A percentile compares a stretch with the other conserved stretches of the same genome.
Conservation (phyloP, 2,797 vertebrate species). For the Myripristis murdjan region DNA sequence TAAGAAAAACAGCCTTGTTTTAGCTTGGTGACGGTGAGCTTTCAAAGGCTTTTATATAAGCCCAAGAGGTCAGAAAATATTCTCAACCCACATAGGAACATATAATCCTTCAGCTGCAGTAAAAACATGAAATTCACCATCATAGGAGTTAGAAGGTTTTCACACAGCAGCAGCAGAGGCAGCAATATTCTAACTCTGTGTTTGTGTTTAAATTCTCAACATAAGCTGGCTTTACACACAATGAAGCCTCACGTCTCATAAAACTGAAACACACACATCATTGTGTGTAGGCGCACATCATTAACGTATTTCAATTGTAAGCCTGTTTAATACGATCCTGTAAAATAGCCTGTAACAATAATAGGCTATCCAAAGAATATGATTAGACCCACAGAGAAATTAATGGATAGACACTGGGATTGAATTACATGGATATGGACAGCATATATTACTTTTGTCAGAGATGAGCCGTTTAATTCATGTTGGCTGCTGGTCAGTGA, state of each 20-base stretch:
- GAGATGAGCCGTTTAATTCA: slow-evolving; percentile 67
- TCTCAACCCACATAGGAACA: too few relatives aligned
- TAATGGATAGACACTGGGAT: slow-evolving; percentile 62
- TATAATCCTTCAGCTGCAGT: too few relatives aligned
- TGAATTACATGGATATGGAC: slow-evolving; percentile 60
- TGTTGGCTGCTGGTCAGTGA: slow-evolving; percentile 62
- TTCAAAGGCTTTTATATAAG: too few relatives aligned
- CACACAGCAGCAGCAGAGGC: too few relatives aligned
- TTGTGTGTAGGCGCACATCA: background rate
- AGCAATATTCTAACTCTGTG: too few relatives aligned
- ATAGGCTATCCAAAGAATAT: slow-evolving; percentile 40
- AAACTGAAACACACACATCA: background rate
- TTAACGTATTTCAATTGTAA: slow-evolving; percentile 24
- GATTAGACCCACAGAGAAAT: slow-evolving; percentile 33
- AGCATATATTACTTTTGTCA: slow-evolving; percentile 66
- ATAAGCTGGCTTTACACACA: background rate
- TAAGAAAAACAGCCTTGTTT: too few relatives aligned
- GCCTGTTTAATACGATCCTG: slow-evolving; percentile 18
- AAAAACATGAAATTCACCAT: too few relatives aligned
- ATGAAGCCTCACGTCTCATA: background rate
- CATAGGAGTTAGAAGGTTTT: too few relatives aligned
- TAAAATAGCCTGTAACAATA: slow-evolving; percentile 19
- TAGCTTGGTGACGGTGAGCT: too few relatives aligned
- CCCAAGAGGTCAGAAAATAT: too few relatives aligned
- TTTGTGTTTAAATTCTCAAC: background rate